Evolutionary conservation across 2,888 invertebrate species (phyloP).

Genomic region (Ellobium chinense): DNA sequence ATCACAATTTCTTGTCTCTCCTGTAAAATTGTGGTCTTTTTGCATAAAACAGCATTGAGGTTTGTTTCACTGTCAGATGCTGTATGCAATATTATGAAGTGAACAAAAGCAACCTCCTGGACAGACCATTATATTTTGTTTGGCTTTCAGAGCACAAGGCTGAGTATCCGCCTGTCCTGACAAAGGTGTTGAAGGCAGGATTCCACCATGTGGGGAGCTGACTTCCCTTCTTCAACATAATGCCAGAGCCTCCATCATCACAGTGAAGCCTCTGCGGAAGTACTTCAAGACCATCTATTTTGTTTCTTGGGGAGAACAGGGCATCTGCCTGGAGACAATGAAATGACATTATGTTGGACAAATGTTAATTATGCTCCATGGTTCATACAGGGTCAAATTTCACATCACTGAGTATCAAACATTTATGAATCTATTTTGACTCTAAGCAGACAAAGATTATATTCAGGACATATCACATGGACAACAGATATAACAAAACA

Average conservation of each 20-base stretch:
- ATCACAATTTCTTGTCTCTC: neutral
- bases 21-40: neutral
- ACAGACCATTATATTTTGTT: slow-evolving; percentile 35
- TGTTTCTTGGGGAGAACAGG: slow-evolving; percentile 50
- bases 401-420: too few relatives aligned
- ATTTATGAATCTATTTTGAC: too few relatives aligned
- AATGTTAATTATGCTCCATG: too few relatives aligned
- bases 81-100: too few relatives aligned
- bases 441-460: too few relatives aligned
- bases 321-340: slow-evolving; percentile 53
- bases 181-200: slow-evolving; percentile 49
- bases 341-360: too few relatives aligned
- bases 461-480: too few relatives aligned
- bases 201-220: slow-evolving; percentile 53
- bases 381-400: too few relatives aligned
- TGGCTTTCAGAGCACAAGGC: slow-evolving; percentile 17
- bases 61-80: neutral
- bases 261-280: slow-evolving; percentile 47
- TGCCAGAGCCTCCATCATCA: slow-evolving; percentile 47
- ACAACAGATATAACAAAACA: too few relatives aligned
- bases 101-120: too few relatives aligned
- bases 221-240: slow-evolving; percentile 54
- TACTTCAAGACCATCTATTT: slow-evolving; percentile 48
- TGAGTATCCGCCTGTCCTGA: slow-evolving; percentile 41
- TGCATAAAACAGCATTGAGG: neutral